Evolutionary conservation across 2,888 invertebrate species (phyloP).

Genomic region (Scelioninae gen. 2): DNA sequence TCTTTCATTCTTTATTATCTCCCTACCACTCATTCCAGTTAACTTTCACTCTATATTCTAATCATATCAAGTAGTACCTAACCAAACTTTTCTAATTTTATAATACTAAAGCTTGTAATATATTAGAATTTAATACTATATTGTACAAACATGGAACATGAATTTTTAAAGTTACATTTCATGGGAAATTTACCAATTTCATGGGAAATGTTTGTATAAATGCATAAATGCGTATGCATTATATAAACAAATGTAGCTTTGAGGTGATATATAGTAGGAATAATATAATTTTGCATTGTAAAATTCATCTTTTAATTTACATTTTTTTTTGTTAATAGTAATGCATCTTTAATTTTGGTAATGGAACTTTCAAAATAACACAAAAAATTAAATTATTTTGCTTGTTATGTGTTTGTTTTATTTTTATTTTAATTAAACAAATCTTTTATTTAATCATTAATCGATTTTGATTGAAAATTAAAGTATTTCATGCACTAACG

Average conservation of each 20-base stretch:
- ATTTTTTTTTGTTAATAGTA: constrained; percentile 29
- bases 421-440: too few relatives aligned
- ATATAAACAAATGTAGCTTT: constrained; percentile 41
- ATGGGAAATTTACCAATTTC: too few relatives aligned
- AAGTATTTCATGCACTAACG: constrained; percentile 29
- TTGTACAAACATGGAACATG: constrained; percentile 27
- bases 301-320: constrained; percentile 26
- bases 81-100: constrained; percentile 14
- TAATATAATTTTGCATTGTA: constrained; percentile 47
- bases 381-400: constrained; percentile 39
- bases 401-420: constrained; percentile 37
- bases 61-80: constrained; percentile 21
- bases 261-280: constrained; percentile 46
- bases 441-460: too few relatives aligned
- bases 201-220: constrained; percentile 26
- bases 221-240: constrained; percentile 34
- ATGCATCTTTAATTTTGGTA: constrained; percentile 57
- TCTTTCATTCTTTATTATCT: constrained; percentile 10
- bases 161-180: not conserved
- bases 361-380: constrained; percentile 52
- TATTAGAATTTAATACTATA: constrained; percentile 34
- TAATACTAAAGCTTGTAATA: constrained; percentile 39
- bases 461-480: constrained; percentile 51
- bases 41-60: constrained; percentile 26
- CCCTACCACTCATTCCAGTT: constrained; percentile 11